Base-by-base conservation (phyloP, 1,140 invertebrate species). In the Eulimnadia texana region DNA sequence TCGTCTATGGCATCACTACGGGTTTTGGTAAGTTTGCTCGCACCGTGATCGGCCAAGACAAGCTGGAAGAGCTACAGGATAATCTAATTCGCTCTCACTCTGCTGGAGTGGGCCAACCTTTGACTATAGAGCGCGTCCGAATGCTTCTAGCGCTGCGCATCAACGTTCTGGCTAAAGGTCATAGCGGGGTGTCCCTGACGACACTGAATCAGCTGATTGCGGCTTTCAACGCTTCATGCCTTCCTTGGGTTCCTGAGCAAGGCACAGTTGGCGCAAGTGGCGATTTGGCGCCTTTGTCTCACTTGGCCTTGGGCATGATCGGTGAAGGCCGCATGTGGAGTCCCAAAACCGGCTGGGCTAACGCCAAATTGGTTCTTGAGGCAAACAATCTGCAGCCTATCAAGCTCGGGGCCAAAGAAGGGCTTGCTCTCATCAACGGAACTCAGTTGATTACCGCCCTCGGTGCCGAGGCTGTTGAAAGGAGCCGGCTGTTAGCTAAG, bases 301-400 rank as follows among this genome's bases (percentile, higher is more conserved):
- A 87, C 72, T 70, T 87, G 50, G 83, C 84, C 1, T 65, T 68
- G 13, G 83, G 82, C 1, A 72, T 86, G 64, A 76, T 86, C 68
- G 84, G 84, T n/a, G 85, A 88, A 73, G 85, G 84, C 1, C 60
- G 50, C 22, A 86, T 86, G 84, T 87, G 84, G 85, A 84, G 80
- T 67, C 77, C 81, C 53, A 70, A 77, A 63, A 85, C 82, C 52
- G 85, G 85, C 13, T 86, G 84, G 84, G 80, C 75, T 19, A 76
- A 83, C 63, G 83, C 84, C 9, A 78, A 77, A 74, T 67, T 80
- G 73, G 80, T 82, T 22, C 66, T 85, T 19, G 75, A 82, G 67
- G 72, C 72, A 27, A 75, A 85, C 68, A 74, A 78, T 51, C 69
- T 86, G 23, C 72, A 73, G 62, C 81, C 82, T 10, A 76, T 86